Evolutionary conservation across 1,140 invertebrate genomes (phyloP).

Genomic region (Ladona fulva): DNA sequence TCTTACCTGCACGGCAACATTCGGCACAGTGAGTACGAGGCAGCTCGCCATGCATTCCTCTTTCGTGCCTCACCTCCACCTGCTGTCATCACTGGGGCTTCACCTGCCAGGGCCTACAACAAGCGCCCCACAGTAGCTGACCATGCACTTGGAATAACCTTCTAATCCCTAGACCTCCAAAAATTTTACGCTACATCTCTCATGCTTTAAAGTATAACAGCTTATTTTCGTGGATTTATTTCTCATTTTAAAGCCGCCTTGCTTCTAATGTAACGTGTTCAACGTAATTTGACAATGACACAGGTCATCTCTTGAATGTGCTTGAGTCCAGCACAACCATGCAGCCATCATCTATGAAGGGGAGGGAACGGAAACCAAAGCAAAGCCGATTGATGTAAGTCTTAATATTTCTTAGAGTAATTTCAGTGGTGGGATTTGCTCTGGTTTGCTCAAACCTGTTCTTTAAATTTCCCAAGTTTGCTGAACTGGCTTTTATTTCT

Average conservation of each 20-base stretch:
- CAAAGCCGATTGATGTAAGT: background rate
- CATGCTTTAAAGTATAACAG: background rate
- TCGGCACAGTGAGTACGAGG: background rate
- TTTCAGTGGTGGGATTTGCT: background rate
- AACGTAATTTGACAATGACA: background rate
- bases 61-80: background rate
- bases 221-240: background rate
- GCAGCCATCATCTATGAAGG: background rate
- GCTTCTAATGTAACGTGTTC: background rate
- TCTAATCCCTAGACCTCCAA: background rate
- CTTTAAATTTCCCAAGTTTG: background rate
- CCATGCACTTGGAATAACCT: background rate
- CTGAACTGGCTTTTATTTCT: background rate
- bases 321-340: background rate
- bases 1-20: background rate
- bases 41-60: background rate
- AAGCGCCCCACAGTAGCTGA: background rate
- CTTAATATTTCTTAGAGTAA: background rate
- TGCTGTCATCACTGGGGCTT: background rate
- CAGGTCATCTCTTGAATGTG: background rate
- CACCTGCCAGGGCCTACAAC: background rate
- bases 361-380: background rate
- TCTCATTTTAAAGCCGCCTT: background rate
- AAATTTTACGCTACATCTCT: background rate
- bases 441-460: too few species aligned